These are phyloP conservation scores for Polypterus senegalus DNA, from an alignment of 2,113 vertebrate species.

Conservation along the genomic window DNA sequence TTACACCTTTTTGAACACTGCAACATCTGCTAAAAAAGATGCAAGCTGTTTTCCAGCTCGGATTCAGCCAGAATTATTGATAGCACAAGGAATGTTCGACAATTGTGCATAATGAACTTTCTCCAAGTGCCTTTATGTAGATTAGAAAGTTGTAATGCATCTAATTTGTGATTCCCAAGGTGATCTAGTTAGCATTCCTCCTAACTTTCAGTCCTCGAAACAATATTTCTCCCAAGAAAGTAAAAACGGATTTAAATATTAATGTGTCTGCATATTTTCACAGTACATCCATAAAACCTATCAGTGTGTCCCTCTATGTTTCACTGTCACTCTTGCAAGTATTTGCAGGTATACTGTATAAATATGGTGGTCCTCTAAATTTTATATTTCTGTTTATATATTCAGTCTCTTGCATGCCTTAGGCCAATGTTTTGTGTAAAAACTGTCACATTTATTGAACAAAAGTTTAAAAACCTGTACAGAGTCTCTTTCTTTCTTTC, in stretches of 20 bases:
- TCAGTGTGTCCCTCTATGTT: too few species aligned
- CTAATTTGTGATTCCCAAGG: constrained; percentile 12
- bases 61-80: constrained; percentile 1
- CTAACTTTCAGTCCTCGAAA: not conserved
- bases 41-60: constrained; percentile 1
- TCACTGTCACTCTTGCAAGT: too few species aligned
- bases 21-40: constrained; percentile 8
- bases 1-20: constrained; percentile 7
- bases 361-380: too few species aligned
- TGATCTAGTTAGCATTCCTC: not conserved
- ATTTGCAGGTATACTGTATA: too few species aligned
- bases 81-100: constrained; percentile 8
- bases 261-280: constrained; percentile 9
- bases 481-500: too few species aligned
- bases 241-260: constrained; percentile 14
- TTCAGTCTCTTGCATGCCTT: too few species aligned
- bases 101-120: not conserved
- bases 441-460: too few species aligned
- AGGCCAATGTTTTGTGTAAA: too few species aligned
- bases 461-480: too few species aligned
- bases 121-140: not conserved
- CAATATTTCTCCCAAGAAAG: constrained; percentile 10
- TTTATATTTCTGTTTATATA: too few species aligned
- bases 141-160: not conserved
- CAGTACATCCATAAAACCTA: too few species aligned